Base-by-base conservation (phyloP, 2,888 invertebrate species). In the Melipona beecheii region DNA sequence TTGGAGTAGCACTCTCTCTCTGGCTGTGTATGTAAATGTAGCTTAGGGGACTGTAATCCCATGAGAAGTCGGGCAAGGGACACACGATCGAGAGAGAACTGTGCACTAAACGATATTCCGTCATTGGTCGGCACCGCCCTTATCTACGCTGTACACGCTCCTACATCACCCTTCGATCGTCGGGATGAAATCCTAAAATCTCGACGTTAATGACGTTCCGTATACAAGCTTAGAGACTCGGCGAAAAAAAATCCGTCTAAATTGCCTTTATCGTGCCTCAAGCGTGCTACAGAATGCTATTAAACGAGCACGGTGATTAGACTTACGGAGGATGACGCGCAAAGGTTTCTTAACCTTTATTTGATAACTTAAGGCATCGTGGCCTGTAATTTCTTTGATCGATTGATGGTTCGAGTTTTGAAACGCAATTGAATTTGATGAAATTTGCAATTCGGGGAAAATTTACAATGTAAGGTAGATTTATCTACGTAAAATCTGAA, bases 11-110 rank as follows among this genome's bases (percentile, higher is more conserved):
- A 86, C 85, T 78, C 43, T 43, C 43, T 43, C 43, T 43, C 43
- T 43, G 85, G 77, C 81, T 89, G 90, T 91, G 81, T 92, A 93
- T 93, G 92, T 91, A 93, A 93, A 93, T 93, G 90, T 91, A 87
- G 72, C 88, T 85, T 86, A 77, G 87, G 89, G 91, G 90, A 84
- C 89, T 87, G 88, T 92, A 92, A 93, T 92, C 92, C 92, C 86
- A 79, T 73, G 89, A 89, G 89, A 91, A 81, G 86, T 79, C 81
- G 84, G 75, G 78, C 80, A 75, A 85, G 86, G 86, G 86, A 83
- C 66, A 71, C 82, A 69, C 80, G 73, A 76, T 56, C 43, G 86
- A 78, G 86, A 78, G 86, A 78, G 87, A 80, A 83, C 86, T 87
- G 86, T 87, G 86, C 83, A 89, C 79, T 75, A 75, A 76, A 80